These are phyloP conservation scores for Oxycera nigricornis DNA, from an alignment of 2,888 invertebrate genomes.

Conservation along the genomic window DNA sequence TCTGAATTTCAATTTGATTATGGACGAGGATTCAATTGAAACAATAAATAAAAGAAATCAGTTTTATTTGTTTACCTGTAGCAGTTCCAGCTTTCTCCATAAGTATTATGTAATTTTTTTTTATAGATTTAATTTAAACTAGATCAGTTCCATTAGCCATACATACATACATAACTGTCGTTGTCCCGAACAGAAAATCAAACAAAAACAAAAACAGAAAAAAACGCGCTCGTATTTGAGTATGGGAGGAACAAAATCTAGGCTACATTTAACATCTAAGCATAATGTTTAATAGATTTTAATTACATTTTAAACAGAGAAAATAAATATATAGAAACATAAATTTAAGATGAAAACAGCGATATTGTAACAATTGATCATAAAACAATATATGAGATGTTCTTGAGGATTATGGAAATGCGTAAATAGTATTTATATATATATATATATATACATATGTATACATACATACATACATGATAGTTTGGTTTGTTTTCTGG, in stretches of 20 bases:
- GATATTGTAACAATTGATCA: neutral
- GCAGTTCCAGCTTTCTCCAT: too few relatives aligned
- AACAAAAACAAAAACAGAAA: too few relatives aligned
- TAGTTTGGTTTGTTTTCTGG: neutral
- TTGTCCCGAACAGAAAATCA: too few relatives aligned
- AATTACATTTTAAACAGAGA: slow-evolving; percentile 16
- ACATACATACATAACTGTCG: too few relatives aligned
- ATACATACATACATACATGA: neutral
- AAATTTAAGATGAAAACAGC: neutral
- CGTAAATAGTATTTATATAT: neutral
- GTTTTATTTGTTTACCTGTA: too few relatives aligned
- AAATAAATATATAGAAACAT: neutral
- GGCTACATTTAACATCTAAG: neutral
- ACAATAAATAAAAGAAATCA: too few relatives aligned
- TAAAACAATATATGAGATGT: neutral
- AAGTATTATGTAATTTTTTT: too few relatives aligned
- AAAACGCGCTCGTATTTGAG: neutral
- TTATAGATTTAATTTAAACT: too few relatives aligned
- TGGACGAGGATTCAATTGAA: too few relatives aligned
- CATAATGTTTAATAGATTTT: slow-evolving; percentile 10
- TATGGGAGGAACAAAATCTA: slow-evolving; percentile 7
- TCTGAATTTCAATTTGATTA: too few relatives aligned
- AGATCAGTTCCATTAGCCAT: too few relatives aligned
- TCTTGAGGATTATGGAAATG: neutral
- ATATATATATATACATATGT: too few relatives aligned